A percentile compares a stretch with the other conserved stretches of the same genome.
These are phyloP conservation scores for Ctenopoma kingsleyae DNA, from an alignment of 2,797 vertebrate genomes.

Conservation along the genomic window DNA sequence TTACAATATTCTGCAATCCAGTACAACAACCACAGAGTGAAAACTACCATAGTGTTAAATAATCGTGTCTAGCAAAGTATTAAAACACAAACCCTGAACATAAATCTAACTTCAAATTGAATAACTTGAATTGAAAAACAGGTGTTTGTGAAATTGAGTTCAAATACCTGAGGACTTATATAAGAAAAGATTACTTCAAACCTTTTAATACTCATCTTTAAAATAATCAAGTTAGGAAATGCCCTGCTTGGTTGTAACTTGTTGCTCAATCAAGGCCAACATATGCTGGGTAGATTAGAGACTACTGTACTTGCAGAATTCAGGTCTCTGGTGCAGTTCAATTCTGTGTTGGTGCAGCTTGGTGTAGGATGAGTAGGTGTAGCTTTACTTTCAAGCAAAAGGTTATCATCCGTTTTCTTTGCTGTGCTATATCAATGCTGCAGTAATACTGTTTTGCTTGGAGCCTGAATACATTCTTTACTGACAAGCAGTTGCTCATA, in stretches of 20 bases:
- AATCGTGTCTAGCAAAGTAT: slow-evolving; percentile 2
- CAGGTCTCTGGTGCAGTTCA: not conserved
- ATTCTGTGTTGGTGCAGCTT: too few relatives aligned
- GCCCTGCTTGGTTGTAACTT: not conserved
- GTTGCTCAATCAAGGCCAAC: slow-evolving; percentile 6
- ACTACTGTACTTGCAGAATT: too few relatives aligned
- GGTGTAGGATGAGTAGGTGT: not conserved
- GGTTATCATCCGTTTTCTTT: slow-evolving; percentile 6
- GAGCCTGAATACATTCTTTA: not conserved
- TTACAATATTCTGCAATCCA: not conserved
- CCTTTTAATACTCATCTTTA: not conserved
- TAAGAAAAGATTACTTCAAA: slow-evolving; percentile 3
- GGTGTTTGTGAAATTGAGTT: not conserved
- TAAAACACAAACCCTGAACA: not conserved
- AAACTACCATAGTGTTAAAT: not conserved
- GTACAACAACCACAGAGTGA: too few relatives aligned
- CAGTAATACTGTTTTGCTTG: slow-evolving; percentile 31
- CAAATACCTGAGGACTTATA: not conserved
- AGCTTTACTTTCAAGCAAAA: slow-evolving; percentile 3
- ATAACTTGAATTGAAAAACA: not conserved
- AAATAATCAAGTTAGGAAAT: slow-evolving; percentile 15
- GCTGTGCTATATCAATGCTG: slow-evolving; percentile 29
- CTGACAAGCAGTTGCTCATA: slow-evolving; percentile 10
- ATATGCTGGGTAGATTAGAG: not conserved
- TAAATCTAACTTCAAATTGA: not conserved